A percentile compares a stretch with the other conserved stretches of the same genome.
Evolutionary conservation across 53 echinoderm and acorn worm genomes (phyloP).

Genomic region (Temnopleurus reevesii): DNA sequence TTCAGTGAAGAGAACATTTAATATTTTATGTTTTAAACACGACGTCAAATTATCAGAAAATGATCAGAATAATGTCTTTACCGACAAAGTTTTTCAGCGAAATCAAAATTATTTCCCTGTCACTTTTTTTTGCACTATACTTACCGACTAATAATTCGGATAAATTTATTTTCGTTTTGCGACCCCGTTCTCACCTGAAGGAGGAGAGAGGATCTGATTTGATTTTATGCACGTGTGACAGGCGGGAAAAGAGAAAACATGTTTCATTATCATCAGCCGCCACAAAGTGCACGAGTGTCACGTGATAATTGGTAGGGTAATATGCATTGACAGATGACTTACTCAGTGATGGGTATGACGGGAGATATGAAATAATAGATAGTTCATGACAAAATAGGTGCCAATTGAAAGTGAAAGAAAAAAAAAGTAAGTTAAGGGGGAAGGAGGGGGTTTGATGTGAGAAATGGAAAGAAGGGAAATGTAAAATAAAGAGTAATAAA

Average conservation of each 20-base stretch:
- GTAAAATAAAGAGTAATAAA: neutral
- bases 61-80: no score
- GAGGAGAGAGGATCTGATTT: neutral
- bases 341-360: neutral
- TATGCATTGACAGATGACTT: constrained; percentile 43
- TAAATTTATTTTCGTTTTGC: constrained; percentile 29
- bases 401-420: neutral
- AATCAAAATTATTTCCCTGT: no score
- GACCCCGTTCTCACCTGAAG: neutral
- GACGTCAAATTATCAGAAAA: no score
- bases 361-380: neutral
- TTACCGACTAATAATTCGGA: constrained; percentile 3
- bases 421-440: neutral
- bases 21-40: no score
- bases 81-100: no score
- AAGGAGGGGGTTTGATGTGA: neutral
- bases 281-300: constrained; percentile 41
- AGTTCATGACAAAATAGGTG: neutral
- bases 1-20: no score
- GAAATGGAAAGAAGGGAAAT: neutral
- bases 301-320: constrained; percentile 49
- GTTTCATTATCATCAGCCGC: constrained; percentile 38
- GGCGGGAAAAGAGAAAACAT: constrained; percentile 12
- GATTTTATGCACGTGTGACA: constrained; percentile 17
- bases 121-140: no score